Conservation (phyloP, 2,113 vertebrate species). For the Neotragus moschatus region DNA sequence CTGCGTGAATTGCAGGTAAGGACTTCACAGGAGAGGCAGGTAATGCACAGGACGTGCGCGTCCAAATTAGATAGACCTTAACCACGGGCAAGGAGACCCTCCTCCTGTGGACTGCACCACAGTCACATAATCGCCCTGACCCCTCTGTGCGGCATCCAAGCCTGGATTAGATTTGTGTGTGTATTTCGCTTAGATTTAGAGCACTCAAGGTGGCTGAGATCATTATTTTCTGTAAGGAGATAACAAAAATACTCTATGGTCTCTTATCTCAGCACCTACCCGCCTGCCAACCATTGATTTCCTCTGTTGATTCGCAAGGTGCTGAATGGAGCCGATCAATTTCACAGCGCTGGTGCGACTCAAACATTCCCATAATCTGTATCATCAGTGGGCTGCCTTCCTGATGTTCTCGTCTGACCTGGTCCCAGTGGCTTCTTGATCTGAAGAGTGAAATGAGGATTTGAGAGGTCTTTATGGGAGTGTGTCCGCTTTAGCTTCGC, state of each 20-base stretch:
- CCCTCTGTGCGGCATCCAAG: not conserved
- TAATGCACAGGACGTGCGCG: constrained; percentile 52
- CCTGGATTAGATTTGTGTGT: constrained; percentile 23
- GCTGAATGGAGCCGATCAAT: constrained; percentile 66
- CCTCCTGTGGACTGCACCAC: fast-evolving
- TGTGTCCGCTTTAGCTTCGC: not conserved
- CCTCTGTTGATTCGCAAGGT: constrained; percentile 52
- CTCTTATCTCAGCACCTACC: constrained; percentile 71
- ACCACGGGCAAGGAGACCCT: fast-evolving
- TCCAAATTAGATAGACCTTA: not conserved
- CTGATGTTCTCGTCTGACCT: constrained; percentile 73
- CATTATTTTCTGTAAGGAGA: constrained; percentile 68
- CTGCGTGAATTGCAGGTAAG: constrained; percentile 37
- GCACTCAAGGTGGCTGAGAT: constrained; percentile 32
- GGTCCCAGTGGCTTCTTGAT: constrained; percentile 61
- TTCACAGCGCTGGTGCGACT: constrained; percentile 61
- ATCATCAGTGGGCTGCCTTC: constrained; percentile 57
- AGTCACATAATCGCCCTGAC: fast-evolving
- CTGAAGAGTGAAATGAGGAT: constrained; percentile 28
- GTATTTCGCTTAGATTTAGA: constrained; percentile 51
- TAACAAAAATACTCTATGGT: constrained; percentile 55
- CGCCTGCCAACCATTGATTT: constrained; percentile 72
- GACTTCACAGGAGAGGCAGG: constrained; percentile 59
- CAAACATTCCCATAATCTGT: constrained; percentile 66
- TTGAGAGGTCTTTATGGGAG: constrained; percentile 48